Conservation (phyloP, 2,888 invertebrate species). For the Callimorpha dominula region DNA sequence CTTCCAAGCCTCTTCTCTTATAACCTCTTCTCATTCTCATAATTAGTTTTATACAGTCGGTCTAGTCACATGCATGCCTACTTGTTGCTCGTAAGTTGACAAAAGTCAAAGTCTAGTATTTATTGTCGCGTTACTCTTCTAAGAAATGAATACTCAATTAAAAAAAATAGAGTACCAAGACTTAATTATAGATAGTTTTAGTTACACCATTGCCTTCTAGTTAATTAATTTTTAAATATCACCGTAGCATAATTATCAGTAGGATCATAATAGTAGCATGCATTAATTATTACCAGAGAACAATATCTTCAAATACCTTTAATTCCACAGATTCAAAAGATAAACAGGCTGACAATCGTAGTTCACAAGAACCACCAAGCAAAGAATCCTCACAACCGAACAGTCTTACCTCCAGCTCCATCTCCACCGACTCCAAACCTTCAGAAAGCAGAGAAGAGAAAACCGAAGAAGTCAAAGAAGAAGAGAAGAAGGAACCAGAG, state of each 20-base stretch:
- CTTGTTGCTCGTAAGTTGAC: no score
- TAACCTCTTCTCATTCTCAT: no score
- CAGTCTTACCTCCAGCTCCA: constrained; percentile 79
- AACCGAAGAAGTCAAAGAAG: constrained; percentile 58
- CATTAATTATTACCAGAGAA: neutral
- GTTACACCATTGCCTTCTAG: neutral
- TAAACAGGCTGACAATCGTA: constrained; percentile 68
- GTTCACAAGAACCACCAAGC: constrained; percentile 75
- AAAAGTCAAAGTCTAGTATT: no score
- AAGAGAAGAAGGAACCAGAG: constrained; percentile 53
- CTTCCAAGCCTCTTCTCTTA: neutral
- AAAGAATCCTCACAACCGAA: constrained; percentile 80
- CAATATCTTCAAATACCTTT: neutral
- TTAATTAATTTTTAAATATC: neutral
- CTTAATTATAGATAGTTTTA: neutral
- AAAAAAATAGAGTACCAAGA: no score
- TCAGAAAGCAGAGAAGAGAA: constrained; percentile 67
- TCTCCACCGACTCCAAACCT: constrained; percentile 78
- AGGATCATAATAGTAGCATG: constrained; percentile 1
- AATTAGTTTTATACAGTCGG: no score
- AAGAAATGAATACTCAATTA: neutral
- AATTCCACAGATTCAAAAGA: constrained; percentile 71
- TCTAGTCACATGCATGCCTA: no score
- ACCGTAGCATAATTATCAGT: neutral
- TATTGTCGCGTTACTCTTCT: neutral